Evolutionary conservation across 1,140 invertebrate genomes (phyloP), one percentile per base, ranked within the genome.

Genomic region (Lucilia sericata): DNA sequence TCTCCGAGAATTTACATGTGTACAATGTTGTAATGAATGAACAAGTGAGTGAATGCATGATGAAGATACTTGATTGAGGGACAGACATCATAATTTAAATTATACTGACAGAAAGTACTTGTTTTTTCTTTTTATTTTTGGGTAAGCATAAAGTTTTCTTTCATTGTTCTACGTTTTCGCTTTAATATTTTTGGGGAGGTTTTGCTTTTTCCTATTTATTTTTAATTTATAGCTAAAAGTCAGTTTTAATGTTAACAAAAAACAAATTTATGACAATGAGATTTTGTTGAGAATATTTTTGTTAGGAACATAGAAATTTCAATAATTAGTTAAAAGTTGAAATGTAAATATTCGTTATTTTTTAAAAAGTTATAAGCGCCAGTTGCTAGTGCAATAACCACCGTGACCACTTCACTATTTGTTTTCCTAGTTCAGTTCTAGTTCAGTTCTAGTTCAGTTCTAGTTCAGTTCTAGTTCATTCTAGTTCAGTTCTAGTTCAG

Each of bases 41-140:
- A n/a, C 55, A 60, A n/a, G 7, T 17, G 14, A 60, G 55, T n/a
- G 65, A 21, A 21, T 70, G 21, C n/a, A n/a, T 60, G 55, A n/a
- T n/a, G 17, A n/a, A 14, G 14, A 12, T 70, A 19, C 2, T 70
- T 70, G 65, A 70, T 70, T 70, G 65, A 70, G 65, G 25, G n/a
- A 70, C 65, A 70, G 21, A 70, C 65, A 70, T 70, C 65, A 70
- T 70, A 70, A 70, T 70, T 70, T 70, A 10, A 25, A 19, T 21
- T 70, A 70, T 70, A 21, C 19, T 70, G 65, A 25, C 19, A 70
- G 19, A 70, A 70, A 70, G 65, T 70, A 70, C 65, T 70, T 70
- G 65, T 70, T 70, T 70, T n/a, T 70, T 70, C 17, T 70, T 70
- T 70, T 30, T 30, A 30, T 10, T 2, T 42, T 70, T 21, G 19